Evolutionary conservation across 2,888 invertebrate genomes (phyloP).

Genomic region (Noctua comes): DNA sequence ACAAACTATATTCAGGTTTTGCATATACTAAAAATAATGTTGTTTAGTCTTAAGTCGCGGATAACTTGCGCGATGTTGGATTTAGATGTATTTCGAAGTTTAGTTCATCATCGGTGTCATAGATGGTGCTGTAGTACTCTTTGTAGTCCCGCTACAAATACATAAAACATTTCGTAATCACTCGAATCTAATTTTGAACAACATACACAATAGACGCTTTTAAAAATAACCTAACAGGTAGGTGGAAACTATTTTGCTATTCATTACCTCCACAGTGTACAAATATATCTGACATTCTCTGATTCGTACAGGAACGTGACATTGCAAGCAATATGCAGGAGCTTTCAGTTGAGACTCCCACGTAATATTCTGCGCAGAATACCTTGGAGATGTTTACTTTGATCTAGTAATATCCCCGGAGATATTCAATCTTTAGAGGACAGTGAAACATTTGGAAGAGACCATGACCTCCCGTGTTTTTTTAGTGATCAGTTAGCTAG

Average conservation of each 20-base stretch:
- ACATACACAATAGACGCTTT: background rate
- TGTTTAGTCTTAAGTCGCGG: too few species aligned
- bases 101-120: too few species aligned
- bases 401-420: conserved; percentile 12
- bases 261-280: background rate
- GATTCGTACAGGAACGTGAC: conserved; percentile 8
- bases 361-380: background rate
- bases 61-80: too few species aligned
- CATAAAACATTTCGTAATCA: too few species aligned
- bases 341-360: conserved; percentile 15
- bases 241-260: conserved; percentile 1
- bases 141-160: too few species aligned
- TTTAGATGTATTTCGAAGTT: too few species aligned
- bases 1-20: too few species aligned
- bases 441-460: conserved; percentile 1
- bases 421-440: conserved; percentile 8
- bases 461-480: background rate
- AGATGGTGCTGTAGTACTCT: too few species aligned
- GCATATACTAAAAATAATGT: too few species aligned
- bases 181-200: background rate
- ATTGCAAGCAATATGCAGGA: conserved; percentile 13
- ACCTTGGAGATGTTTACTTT: conserved; percentile 10
- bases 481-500: background rate
- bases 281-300: conserved; percentile 4
- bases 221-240: background rate